A percentile compares a stretch with the other conserved stretches of the same genome.
phyloP scores from a whole-genome alignment of 2,888 invertebrate genomes.

The Xylophagus ater region DNA sequence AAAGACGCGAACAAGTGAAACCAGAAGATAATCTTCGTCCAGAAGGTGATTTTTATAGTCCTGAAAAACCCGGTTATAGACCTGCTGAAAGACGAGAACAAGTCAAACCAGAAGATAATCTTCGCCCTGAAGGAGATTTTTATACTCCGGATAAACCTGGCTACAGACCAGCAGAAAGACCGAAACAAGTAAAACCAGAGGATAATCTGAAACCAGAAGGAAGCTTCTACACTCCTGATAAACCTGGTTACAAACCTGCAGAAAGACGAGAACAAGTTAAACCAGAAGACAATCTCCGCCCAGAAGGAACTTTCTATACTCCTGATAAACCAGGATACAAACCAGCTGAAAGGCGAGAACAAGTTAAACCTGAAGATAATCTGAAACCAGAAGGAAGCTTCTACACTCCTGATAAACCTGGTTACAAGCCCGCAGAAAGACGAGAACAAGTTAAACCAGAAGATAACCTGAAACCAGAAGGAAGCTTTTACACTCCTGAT shows the following conservation, averaged over 20 bases:
- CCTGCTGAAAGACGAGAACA: constrained; percentile 38
- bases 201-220: constrained; percentile 45
- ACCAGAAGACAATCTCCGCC: constrained; percentile 40
- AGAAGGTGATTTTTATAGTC: constrained; percentile 45
- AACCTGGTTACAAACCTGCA: constrained; percentile 35
- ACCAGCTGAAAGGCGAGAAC: constrained; percentile 41
- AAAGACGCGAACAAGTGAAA: constrained; percentile 36
- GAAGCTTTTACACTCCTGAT: constrained; percentile 34
- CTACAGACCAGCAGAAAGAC: constrained; percentile 27
- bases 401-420: constrained; percentile 24
- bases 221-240: constrained; percentile 24
- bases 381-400: constrained; percentile 46
- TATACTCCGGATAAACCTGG: constrained; percentile 36
- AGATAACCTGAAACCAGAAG: constrained; percentile 45
- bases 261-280: constrained; percentile 36
- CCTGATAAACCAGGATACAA: constrained; percentile 40
- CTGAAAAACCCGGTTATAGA: constrained; percentile 24
- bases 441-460: constrained; percentile 36
- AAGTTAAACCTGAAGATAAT: constrained; percentile 38
- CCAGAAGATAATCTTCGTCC: constrained; percentile 41
- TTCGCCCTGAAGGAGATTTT: constrained; percentile 46
- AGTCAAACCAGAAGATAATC: constrained; percentile 38
- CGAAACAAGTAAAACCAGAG: constrained; percentile 25
- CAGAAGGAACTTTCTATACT: constrained; percentile 40
- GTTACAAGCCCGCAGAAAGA: constrained; percentile 29